Evolutionary conservation across 2,797 vertebrate species (phyloP).

Genomic region (Steatocranus sp.): DNA sequence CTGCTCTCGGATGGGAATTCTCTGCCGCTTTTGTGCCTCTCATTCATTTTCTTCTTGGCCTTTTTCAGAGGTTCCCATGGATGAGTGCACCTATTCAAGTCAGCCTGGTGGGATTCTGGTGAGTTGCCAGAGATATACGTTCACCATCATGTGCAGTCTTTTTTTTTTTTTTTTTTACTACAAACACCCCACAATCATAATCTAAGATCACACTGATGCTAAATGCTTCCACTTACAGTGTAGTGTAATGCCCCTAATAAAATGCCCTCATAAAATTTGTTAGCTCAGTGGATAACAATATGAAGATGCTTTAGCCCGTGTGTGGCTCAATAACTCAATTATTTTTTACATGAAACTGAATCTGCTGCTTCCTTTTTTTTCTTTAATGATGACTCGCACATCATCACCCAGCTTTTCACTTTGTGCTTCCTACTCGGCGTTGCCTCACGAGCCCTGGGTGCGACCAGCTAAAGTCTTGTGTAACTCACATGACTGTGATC

Average conservation of each 20-base stretch:
- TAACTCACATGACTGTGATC: neutral
- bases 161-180: neutral
- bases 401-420: neutral
- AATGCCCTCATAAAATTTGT: neutral
- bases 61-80: conserved; percentile 92
- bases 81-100: conserved; percentile 99
- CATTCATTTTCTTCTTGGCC: conserved; percentile 43
- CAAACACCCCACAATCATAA: neutral
- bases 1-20: conserved; percentile 29
- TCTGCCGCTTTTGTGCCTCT: conserved; percentile 53
- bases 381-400: neutral
- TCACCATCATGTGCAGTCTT: neutral
- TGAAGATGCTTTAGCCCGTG: neutral
- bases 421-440: neutral
- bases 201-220: neutral
- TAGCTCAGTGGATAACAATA: neutral
- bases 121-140: conserved; percentile 72
- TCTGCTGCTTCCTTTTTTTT: neutral
- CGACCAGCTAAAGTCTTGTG: neutral
- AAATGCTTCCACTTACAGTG: neutral
- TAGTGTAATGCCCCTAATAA: neutral
- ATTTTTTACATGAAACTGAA: neutral
- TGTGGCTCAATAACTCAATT: neutral
- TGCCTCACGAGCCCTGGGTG: neutral
- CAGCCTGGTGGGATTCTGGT: conserved; percentile 96